phyloP scores from a whole-genome alignment of 2,113 vertebrate genomes.

The Sinocyclocheilus anshuiensis region DNA sequence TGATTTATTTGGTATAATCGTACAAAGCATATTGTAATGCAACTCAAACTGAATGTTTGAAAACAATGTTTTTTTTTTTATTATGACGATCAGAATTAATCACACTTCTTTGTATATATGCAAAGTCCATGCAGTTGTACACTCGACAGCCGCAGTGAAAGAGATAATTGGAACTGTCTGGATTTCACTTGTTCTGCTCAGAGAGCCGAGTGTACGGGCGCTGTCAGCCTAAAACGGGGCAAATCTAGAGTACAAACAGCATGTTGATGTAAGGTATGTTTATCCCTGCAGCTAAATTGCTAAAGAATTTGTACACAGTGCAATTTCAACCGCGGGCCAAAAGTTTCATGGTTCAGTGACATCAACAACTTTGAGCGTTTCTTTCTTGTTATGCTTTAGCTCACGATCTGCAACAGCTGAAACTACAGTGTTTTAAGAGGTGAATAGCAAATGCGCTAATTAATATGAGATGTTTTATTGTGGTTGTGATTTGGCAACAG shows the following conservation, averaged over 20 bases:
- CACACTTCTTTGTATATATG: constrained; percentile 18
- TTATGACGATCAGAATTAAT: not conserved
- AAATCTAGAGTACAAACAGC: constrained; percentile 77
- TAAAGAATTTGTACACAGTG: constrained; percentile 78
- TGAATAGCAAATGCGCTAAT: not conserved
- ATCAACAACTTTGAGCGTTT: constrained; percentile 71
- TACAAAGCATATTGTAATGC: not conserved
- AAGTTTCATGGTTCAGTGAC: constrained; percentile 81
- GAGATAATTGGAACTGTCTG: constrained; percentile 49
- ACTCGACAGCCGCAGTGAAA: constrained; percentile 37
- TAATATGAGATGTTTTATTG: constrained; percentile 10
- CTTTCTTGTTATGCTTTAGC: constrained; percentile 59
- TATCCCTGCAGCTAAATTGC: constrained; percentile 81
- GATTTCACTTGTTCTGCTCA: constrained; percentile 40
- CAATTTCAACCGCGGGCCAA: constrained; percentile 80
- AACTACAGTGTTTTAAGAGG: constrained; percentile 54
- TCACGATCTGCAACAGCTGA: constrained; percentile 52
- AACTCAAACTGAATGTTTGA: not conserved
- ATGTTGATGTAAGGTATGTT: constrained; percentile 84
- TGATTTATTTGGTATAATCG: not conserved
- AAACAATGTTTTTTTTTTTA: not conserved
- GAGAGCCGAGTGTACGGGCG: constrained; percentile 32
- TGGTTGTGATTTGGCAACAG: constrained; percentile 27
- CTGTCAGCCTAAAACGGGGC: constrained; percentile 65
- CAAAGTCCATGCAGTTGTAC: constrained; percentile 39